Conservation (phyloP, 2,888 invertebrate genomes). For the Petrolisthes cinctipes region DNA sequence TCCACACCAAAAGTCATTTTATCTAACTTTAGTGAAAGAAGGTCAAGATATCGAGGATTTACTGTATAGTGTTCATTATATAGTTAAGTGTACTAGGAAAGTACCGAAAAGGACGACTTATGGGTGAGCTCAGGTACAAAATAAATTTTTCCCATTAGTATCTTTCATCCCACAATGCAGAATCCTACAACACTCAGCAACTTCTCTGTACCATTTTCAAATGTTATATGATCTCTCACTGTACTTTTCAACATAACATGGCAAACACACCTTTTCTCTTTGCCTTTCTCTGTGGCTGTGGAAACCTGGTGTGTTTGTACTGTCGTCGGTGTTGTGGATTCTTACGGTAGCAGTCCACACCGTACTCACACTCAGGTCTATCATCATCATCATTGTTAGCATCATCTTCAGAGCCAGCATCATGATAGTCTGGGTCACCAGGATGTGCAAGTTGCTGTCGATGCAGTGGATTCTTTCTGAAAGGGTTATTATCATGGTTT, state of each 20-base stretch:
- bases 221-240: no score
- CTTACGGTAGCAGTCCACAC: conserved; percentile 74
- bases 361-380: conserved; percentile 75
- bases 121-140: no score
- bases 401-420: not conserved
- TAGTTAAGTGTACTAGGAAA: not conserved
- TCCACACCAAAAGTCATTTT: no score
- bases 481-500: not conserved
- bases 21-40: no score
- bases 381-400: conserved; percentile 66
- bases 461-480: conserved; percentile 76
- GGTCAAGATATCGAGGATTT: no score
- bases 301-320: conserved; percentile 71
- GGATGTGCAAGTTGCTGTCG: conserved; percentile 77
- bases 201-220: no score
- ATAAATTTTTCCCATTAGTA: no score
- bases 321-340: conserved; percentile 75
- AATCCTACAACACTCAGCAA: no score
- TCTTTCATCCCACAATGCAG: no score
- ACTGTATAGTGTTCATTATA: no score
- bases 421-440: conserved; percentile 75
- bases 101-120: not conserved
- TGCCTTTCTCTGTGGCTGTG: conserved; percentile 67
- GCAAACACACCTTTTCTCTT: conserved; percentile 55
- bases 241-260: no score